These are phyloP conservation scores for Epizoanthus scotinus DNA, from an alignment of 92 coral and sea anemone genomes.

Conservation along the genomic window DNA sequence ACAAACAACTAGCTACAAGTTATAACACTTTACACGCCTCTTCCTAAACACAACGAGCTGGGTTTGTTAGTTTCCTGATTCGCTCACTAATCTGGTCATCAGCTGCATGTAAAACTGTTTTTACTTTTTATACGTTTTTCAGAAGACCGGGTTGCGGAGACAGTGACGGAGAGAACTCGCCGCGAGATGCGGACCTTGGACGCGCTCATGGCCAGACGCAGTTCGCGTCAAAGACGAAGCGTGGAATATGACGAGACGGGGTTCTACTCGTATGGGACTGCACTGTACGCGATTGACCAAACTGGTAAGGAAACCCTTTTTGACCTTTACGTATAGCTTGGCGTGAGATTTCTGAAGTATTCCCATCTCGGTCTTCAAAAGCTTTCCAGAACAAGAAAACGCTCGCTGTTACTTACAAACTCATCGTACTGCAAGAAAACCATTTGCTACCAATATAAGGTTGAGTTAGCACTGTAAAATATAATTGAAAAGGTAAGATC, in stretches of 20 bases:
- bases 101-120: too few species aligned
- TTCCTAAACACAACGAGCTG: too few species aligned
- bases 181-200: slow-evolving; percentile 11
- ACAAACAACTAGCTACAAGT: too few species aligned
- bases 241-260: slow-evolving; percentile 7
- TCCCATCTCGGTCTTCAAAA: background rate
- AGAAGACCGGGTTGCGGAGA: background rate
- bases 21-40: too few species aligned
- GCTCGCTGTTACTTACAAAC: too few species aligned
- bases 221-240: slow-evolving; percentile 5
- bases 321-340: background rate
- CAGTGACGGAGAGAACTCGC: background rate
- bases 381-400: background rate
- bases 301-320: background rate
- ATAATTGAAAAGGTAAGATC: too few species aligned
- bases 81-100: background rate
- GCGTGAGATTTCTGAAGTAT: background rate
- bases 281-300: slow-evolving; percentile 26
- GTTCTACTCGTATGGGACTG: slow-evolving; percentile 21
- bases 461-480: too few species aligned
- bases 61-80: too few species aligned
- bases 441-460: too few species aligned
- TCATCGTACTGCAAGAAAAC: too few species aligned
- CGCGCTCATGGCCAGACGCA: slow-evolving; percentile 5
- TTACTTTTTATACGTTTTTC: background rate